A percentile compares a stretch with the other conserved stretches of the same genome.
Evolutionary conservation across 2,113 vertebrate genomes (phyloP).

Genomic region (Ibidorhyncha struthersii): DNA sequence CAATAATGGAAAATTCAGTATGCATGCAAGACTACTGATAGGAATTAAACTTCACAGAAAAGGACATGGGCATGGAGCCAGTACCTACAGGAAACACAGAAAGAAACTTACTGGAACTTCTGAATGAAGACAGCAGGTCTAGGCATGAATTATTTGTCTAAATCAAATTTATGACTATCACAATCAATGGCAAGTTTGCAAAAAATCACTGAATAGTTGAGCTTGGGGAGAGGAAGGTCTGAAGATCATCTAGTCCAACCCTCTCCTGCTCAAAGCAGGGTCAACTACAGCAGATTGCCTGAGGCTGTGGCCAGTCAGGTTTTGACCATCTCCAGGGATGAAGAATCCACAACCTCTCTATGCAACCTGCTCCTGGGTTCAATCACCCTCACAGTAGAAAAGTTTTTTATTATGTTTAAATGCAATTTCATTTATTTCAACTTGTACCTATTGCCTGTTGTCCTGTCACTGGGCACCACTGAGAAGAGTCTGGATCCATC

Average conservation of each 20-base stretch:
- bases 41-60: background rate
- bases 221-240: background rate
- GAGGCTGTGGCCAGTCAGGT: background rate
- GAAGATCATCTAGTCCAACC: background rate
- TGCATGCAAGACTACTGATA: background rate
- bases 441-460: background rate
- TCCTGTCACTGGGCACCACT: background rate
- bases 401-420: background rate
- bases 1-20: background rate
- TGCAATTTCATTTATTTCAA: background rate
- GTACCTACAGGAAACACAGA: background rate
- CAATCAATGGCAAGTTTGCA: background rate
- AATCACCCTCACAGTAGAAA: background rate
- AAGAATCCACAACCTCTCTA: background rate
- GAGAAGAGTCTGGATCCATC: background rate
- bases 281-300: background rate
- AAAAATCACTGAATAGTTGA: background rate
- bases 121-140: background rate
- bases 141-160: background rate
- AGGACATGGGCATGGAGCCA: background rate
- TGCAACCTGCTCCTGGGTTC: background rate
- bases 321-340: background rate
- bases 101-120: conserved; percentile 33
- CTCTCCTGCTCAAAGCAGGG: background rate
- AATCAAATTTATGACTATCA: background rate